phyloP scores from a whole-genome alignment of 2,113 vertebrate species.

The Circaetus gallicus region DNA sequence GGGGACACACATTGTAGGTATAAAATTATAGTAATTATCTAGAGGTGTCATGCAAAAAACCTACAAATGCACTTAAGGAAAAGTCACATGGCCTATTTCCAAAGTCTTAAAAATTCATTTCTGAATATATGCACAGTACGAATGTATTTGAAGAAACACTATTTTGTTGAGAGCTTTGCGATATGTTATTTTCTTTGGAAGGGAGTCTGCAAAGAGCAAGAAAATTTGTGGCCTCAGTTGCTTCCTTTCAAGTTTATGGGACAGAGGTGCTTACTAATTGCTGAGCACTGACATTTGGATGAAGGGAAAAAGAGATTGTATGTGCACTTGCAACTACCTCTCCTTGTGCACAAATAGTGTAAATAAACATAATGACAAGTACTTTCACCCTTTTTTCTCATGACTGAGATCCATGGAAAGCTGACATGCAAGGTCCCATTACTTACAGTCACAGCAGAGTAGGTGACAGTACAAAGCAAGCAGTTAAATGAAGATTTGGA shows the following conservation, averaged over 20 bases:
- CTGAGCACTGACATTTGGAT: not conserved
- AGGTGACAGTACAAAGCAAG: not conserved
- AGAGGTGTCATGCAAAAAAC: not conserved
- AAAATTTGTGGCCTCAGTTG: not conserved
- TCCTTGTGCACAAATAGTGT: not conserved
- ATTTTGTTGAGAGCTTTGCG: not conserved
- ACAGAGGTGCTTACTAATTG: not conserved
- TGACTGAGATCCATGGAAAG: not conserved
- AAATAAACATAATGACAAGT: not conserved
- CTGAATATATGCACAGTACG: not conserved
- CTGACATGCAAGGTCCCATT: not conserved
- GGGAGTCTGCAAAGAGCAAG: not conserved
- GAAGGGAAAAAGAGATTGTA: not conserved
- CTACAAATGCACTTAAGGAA: not conserved
- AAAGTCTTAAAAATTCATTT: not conserved
- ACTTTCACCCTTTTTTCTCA: not conserved
- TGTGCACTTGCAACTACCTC: not conserved
- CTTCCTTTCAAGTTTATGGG: not conserved
- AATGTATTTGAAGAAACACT: not conserved
- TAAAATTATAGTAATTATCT: not conserved
- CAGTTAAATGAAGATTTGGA: not conserved
- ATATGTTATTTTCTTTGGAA: not conserved
- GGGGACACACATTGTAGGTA: not conserved
- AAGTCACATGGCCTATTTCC: not conserved
- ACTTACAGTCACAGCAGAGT: not conserved